A percentile compares a stretch with the other conserved stretches of the same genome.
These are phyloP conservation scores for Scolopax mira DNA, from an alignment of 2,113 vertebrate species.

Conservation along the genomic window DNA sequence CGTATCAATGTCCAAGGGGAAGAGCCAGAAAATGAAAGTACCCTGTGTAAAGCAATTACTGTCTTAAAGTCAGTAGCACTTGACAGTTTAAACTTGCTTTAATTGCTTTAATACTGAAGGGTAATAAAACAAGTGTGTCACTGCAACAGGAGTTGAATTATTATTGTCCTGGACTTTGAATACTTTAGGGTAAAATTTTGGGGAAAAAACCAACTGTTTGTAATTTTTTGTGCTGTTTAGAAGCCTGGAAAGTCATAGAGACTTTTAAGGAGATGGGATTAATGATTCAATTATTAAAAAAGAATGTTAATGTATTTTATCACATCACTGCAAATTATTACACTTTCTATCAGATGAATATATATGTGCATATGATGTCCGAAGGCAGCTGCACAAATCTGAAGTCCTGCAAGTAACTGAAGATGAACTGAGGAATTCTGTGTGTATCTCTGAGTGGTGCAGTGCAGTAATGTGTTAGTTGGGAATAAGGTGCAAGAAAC, in stretches of 20 bases:
- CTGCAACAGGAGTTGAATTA: neutral
- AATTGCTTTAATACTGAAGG: neutral
- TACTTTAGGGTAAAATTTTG: neutral
- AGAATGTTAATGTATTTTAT: neutral
- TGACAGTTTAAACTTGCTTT: neutral
- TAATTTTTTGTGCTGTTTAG: neutral
- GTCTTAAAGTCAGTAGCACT: neutral
- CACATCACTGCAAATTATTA: neutral
- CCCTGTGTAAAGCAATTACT: neutral
- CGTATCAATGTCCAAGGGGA: neutral
- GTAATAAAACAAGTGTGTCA: neutral
- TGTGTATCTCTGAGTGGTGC: neutral
- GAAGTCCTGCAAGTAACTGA: neutral
- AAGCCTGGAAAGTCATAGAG: neutral
- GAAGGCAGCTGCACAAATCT: neutral
- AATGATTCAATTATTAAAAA: neutral
- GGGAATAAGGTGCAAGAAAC: neutral
- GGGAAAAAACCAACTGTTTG: neutral
- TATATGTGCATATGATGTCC: neutral
- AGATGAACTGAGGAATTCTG: neutral
- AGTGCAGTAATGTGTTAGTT: neutral
- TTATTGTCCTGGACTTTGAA: neutral
- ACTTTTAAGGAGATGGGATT: neutral
- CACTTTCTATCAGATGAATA: neutral
- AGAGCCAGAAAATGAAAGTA: rapidly evolving